Percentiles rank a stretch among this genome's conserved stretches.
phyloP scores from a whole-genome alignment of 2,113 vertebrate species.

The Spheniscus mendiculus region DNA sequence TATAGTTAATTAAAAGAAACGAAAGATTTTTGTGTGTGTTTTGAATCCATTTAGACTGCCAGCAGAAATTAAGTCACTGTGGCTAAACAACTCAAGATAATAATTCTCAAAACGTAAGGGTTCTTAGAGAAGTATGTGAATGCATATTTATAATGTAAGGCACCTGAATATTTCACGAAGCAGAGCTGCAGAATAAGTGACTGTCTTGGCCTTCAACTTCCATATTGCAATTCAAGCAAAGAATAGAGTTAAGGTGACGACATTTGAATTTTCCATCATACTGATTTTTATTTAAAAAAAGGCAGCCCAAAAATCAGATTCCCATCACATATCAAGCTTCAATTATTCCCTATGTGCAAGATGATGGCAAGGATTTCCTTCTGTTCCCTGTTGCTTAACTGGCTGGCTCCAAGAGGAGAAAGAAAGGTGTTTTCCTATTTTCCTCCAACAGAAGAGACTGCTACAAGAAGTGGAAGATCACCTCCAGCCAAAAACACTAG shows the following conservation, averaged over 20 bases:
- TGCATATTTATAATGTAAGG: neutral
- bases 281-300: neutral
- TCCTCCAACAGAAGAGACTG: neutral
- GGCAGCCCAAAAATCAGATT: neutral
- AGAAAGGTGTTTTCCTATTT: neutral
- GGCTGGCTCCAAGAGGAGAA: neutral
- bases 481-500: neutral
- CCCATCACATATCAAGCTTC: neutral
- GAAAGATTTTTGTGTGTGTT: neutral
- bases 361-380: neutral
- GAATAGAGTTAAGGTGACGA: neutral
- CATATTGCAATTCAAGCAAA: neutral
- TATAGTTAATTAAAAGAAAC: neutral
- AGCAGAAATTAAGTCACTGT: neutral
- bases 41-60: neutral
- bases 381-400: neutral
- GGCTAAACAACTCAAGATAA: neutral
- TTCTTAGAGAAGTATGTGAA: neutral
- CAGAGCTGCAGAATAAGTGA: neutral
- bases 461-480: neutral
- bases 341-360: neutral
- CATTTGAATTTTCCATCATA: neutral
- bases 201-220: neutral
- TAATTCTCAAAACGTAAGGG: neutral
- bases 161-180: neutral